Conservation (phyloP, 2,113 vertebrate genomes). For the Mesitornis unicolor region DNA sequence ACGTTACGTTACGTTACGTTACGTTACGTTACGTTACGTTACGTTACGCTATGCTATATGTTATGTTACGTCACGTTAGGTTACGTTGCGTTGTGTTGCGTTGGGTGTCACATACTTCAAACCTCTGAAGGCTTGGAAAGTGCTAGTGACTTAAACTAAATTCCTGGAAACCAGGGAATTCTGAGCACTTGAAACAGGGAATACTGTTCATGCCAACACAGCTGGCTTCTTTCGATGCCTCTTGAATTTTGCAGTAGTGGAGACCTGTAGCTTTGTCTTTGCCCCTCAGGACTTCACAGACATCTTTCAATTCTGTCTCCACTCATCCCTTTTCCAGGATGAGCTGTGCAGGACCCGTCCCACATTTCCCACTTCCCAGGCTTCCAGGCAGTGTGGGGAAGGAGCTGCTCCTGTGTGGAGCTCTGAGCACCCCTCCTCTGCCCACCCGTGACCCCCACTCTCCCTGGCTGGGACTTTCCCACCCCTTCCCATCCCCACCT, state of each 20-base stretch:
- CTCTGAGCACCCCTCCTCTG: neutral
- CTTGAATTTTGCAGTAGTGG: neutral
- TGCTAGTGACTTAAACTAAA: neutral
- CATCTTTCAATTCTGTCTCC: neutral
- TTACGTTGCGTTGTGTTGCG: no score
- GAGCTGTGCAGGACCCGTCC: neutral
- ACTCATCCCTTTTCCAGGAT: neutral
- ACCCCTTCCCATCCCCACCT: neutral
- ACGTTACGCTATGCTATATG: no score
- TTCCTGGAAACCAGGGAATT: neutral
- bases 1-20: neutral
- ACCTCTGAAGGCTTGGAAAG: neutral
- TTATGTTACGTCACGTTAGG: neutral
- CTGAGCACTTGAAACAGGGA: neutral
- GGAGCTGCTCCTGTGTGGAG: neutral
- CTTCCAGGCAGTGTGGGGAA: neutral
- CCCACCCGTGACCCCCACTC: rapidly evolving
- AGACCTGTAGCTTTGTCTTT: neutral
- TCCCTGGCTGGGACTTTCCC: neutral
- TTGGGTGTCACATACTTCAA: neutral
- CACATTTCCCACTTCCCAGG: neutral
- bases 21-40: neutral
- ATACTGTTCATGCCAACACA: neutral
- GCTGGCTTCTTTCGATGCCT: neutral
- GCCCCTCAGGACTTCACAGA: neutral